phyloP scores from a whole-genome alignment of 92 coral and sea anemone species.

The Bergia sp. region DNA sequence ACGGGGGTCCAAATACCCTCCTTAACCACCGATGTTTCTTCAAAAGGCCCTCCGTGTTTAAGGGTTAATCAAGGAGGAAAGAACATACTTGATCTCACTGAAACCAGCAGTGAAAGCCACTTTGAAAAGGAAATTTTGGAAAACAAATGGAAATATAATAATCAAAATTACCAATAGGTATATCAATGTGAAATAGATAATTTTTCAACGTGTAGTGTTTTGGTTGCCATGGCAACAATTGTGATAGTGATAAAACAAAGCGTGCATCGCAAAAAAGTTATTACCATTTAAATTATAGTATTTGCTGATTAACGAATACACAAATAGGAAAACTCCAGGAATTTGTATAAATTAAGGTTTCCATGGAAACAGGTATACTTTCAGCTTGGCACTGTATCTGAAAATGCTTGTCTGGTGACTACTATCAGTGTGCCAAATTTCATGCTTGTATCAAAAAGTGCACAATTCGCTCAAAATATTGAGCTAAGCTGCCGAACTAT shows the following conservation, averaged over 20 bases:
- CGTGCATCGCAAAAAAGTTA: not conserved
- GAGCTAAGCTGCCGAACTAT: no score
- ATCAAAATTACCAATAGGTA: not conserved
- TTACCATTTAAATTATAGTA: not conserved
- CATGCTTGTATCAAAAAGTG: conserved; percentile 14
- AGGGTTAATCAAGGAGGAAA: no score
- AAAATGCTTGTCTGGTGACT: no score
- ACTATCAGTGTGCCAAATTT: conserved; percentile 29
- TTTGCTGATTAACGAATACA: not conserved
- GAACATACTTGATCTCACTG: no score
- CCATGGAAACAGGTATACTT: not conserved
- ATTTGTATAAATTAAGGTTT: not conserved
- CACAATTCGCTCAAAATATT: not conserved
- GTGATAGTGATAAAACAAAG: not conserved
- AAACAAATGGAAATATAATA: not conserved
- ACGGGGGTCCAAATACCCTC: no score
- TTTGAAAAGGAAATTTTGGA: no score
- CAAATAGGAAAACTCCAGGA: no score
- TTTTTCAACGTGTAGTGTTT: not conserved
- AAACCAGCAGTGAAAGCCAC: no score
- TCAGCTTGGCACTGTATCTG: no score
- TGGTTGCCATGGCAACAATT: not conserved
- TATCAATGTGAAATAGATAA: not conserved
- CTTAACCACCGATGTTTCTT: no score
- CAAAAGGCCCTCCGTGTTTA: no score